Percentiles rank a stretch among this genome's conserved stretches.
Conservation (phyloP, 2,797 vertebrate species). For the Thripadectes ignobilis region DNA sequence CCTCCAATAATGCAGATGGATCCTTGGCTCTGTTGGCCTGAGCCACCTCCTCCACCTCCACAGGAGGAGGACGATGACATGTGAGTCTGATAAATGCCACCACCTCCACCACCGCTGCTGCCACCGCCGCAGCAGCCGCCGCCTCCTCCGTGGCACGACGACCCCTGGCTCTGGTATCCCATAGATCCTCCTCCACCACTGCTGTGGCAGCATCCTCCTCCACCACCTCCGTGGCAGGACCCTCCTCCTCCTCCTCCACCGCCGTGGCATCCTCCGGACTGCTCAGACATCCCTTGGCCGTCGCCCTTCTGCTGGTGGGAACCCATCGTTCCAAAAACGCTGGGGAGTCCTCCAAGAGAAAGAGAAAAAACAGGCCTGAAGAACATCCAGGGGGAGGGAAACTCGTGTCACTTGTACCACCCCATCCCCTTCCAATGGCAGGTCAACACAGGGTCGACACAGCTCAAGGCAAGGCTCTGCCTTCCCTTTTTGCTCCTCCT, state of each 20-base stretch:
- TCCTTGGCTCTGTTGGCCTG: slow-evolving; percentile 1
- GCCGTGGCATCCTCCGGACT: slow-evolving; percentile 28
- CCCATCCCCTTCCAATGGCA: background rate
- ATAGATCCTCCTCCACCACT: slow-evolving; percentile 23
- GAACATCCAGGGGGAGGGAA: background rate
- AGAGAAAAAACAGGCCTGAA: background rate
- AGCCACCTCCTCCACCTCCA: slow-evolving; percentile 23
- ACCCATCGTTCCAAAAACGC: background rate
- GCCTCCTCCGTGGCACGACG: background rate
- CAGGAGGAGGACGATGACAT: background rate
- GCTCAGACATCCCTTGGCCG: slow-evolving; percentile 1
- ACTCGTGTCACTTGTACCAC: background rate
- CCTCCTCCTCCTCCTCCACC: background rate
- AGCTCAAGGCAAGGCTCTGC: background rate
- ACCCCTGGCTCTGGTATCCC: slow-evolving; percentile 33
- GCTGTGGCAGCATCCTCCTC: background rate
- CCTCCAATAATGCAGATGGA: background rate
- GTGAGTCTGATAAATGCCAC: slow-evolving; percentile 40
- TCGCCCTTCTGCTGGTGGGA: slow-evolving; percentile 61
- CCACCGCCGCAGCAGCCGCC: background rate
- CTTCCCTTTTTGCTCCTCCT: background rate
- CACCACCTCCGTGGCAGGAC: background rate
- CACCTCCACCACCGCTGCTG: background rate
- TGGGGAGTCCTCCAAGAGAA: background rate
- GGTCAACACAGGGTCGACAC: background rate